Base-by-base conservation (phyloP, 2,113 vertebrate species). In the Tragulus kanchil region DNA sequence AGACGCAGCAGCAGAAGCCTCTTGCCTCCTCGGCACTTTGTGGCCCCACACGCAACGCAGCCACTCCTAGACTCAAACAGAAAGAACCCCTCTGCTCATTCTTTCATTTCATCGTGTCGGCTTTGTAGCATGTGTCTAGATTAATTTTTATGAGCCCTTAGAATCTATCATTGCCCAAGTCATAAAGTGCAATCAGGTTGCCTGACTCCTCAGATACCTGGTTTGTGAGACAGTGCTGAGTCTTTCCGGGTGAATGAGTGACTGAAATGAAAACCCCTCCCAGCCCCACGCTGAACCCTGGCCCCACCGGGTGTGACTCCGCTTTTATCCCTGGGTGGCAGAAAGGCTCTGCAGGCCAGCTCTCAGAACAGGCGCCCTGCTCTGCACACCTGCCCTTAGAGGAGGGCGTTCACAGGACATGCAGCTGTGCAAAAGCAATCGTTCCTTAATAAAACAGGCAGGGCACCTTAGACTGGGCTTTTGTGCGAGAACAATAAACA, bases 151-250 rank as follows among this genome's bases (percentile, higher is more conserved):
- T 94, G 56, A 96, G 69, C 23, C 77, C 69, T 67, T 64, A 54
- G 85, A 86, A 58, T 93, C 19, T 94, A 95, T 94, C 77, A 94
- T 84, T 97, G 97, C 95, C 93, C 56, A 69, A 45, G 61, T 5
- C 50, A 56, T 93, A 89, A 97, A 94, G 67, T 73, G 59, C 91
- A 95, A 4, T 82, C 69, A 50, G 95, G 26, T 89, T 95, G 92
- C 73, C 56, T 75, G 69, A 87, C 64, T 93, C 81, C 95, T 86
- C 67, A 89, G 93, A 89, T 95, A 91, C 59, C 89, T 91, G 52
- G 91, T 56, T 79, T 15, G 0, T 56, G 73, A 87, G 89, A 78
- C 50, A 73, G 77, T 10, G 31, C 45, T 23, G 16, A 64, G 61
- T 23, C 64, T 97, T 93, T 87, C 64, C 3, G 0, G 81, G 81